These are phyloP conservation scores for Nomada ruficornis DNA, from an alignment of 2,888 invertebrate species.

Conservation along the genomic window DNA sequence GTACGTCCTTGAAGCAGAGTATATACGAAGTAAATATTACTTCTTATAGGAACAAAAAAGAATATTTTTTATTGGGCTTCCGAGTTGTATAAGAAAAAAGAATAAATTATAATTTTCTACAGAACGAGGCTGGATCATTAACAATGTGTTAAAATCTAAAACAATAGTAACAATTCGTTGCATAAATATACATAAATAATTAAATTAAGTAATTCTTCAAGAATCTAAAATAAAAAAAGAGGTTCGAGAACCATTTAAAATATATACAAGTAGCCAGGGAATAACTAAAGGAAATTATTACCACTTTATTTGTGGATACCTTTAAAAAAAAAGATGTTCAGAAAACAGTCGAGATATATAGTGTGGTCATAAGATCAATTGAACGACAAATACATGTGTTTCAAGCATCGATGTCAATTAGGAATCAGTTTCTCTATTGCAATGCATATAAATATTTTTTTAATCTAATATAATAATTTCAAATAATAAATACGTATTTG, in stretches of 20 bases:
- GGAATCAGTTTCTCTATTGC: no score
- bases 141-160: neutral
- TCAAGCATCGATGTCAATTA: no score
- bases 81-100: neutral
- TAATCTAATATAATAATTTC: no score
- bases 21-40: neutral
- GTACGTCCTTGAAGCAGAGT: neutral
- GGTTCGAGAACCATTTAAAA: neutral
- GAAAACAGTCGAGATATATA: neutral
- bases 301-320: neutral
- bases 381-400: no score
- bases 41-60: constrained; percentile 51
- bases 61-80: constrained; percentile 51
- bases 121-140: neutral
- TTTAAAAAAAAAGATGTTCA: neutral
- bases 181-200: neutral
- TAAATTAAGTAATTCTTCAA: neutral
- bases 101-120: constrained; percentile 18
- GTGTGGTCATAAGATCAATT: no score
- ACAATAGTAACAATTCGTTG: neutral
- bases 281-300: neutral
- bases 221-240: neutral
- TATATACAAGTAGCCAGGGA: constrained; percentile 9
- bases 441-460: no score
- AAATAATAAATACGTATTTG: no score